A percentile compares a stretch with the other conserved stretches of the same genome.
These are phyloP conservation scores for Pyrgus malvae DNA, from an alignment of 2,888 invertebrate genomes.

Conservation along the genomic window DNA sequence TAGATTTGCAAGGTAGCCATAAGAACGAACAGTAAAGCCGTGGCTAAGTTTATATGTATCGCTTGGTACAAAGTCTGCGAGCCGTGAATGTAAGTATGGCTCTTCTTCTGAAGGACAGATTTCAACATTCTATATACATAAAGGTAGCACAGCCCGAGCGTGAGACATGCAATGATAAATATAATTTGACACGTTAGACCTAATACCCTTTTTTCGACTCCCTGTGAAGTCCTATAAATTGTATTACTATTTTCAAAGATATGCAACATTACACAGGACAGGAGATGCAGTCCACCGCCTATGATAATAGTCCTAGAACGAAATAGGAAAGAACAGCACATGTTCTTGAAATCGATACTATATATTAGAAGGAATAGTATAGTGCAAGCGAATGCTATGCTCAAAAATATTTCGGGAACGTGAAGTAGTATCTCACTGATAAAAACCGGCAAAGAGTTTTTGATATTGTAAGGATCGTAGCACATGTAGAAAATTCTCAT, in stretches of 20 bases:
- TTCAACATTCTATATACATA: conserved; percentile 91
- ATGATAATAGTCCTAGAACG: conserved; percentile 90
- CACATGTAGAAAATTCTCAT: conserved; percentile 93
- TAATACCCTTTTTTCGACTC: conserved; percentile 82
- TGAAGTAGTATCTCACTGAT: conserved; percentile 92
- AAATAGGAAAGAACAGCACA: conserved; percentile 85
- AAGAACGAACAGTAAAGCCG: conserved; percentile 91
- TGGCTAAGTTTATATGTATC: conserved; percentile 93
- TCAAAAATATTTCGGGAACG: conserved; percentile 92
- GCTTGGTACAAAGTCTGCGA: conserved; percentile 92
- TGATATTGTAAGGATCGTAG: conserved; percentile 96
- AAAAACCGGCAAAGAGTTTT: conserved; percentile 88
- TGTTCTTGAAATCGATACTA: conserved; percentile 88
- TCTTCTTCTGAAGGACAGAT: conserved; percentile 87
- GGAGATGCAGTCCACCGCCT: conserved; percentile 89
- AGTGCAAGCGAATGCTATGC: conserved; percentile 93
- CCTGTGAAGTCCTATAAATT: conserved; percentile 67
- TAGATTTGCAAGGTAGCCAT: conserved; percentile 93
- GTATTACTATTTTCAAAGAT: conserved; percentile 85
- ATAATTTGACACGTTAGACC: conserved; percentile 91
- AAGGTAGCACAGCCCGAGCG: conserved; percentile 91
- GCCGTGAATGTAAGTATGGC: conserved; percentile 89
- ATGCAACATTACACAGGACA: conserved; percentile 91
- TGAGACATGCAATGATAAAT: conserved; percentile 92
- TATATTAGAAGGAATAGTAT: conserved; percentile 92